Evolutionary conservation across 2,797 vertebrate species (phyloP).

Genomic region (Sparidentex hasta): DNA sequence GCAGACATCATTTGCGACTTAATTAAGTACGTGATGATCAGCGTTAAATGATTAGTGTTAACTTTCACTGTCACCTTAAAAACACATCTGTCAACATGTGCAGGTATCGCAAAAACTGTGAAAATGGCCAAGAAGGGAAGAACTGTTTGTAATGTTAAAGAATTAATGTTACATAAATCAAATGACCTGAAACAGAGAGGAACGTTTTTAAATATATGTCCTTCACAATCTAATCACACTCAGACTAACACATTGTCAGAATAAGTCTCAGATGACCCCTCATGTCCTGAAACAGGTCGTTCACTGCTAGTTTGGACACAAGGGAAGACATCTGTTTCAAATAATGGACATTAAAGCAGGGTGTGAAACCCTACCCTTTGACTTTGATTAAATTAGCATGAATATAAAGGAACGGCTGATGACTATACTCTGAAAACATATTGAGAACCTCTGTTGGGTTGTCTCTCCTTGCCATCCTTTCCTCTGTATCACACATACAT

Average conservation of each 20-base stretch:
- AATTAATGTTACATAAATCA: not conserved
- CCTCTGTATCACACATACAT: not conserved
- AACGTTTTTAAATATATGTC: not conserved
- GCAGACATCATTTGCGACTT: slow-evolving; percentile 50
- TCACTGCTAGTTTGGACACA: slow-evolving; percentile 21
- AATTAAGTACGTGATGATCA: slow-evolving; percentile 47
- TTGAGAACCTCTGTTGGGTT: not conserved
- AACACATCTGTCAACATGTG: not conserved
- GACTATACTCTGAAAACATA: too few relatives aligned
- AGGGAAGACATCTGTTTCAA: slow-evolving; percentile 22
- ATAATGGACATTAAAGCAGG: slow-evolving; percentile 20
- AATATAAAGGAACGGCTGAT: not conserved
- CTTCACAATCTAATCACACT: slow-evolving; percentile 25
- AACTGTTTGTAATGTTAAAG: not conserved
- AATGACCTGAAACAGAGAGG: not conserved
- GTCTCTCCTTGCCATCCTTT: not conserved
- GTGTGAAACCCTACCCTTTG: slow-evolving; percentile 25
- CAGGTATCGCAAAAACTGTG: too few relatives aligned
- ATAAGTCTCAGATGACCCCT: slow-evolving; percentile 30
- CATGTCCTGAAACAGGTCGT: slow-evolving; percentile 11
- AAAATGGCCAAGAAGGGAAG: not conserved
- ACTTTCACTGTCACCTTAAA: slow-evolving; percentile 16
- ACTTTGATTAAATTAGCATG: slow-evolving; percentile 52
- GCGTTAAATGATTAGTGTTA: slow-evolving; percentile 23
- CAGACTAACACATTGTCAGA: slow-evolving; percentile 1